Evolutionary conservation across 1,140 invertebrate genomes (phyloP).

Genomic region (Cotesia typhae): DNA sequence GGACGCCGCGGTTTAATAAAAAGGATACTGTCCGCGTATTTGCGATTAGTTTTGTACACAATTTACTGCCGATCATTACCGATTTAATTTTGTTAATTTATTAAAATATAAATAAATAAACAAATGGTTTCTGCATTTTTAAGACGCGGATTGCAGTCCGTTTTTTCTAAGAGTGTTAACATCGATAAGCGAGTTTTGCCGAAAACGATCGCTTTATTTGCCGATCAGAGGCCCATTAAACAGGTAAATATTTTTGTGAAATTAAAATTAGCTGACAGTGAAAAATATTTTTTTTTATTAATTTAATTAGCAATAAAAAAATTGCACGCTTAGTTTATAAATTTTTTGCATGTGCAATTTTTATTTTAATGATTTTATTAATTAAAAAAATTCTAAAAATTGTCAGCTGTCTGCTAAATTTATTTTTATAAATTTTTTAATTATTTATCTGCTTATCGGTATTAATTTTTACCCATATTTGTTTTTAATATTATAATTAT

Average conservation of each 20-base stretch:
- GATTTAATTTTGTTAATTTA: background rate
- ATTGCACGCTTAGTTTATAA: too few species aligned
- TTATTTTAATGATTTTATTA: too few species aligned
- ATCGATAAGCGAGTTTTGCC: constrained; percentile 41
- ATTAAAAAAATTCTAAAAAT: too few species aligned
- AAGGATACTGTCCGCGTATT: constrained; percentile 39
- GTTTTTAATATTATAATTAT: too few species aligned
- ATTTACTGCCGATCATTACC: background rate
- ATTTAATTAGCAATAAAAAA: too few species aligned
- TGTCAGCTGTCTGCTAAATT: too few species aligned
- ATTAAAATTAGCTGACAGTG: too few species aligned
- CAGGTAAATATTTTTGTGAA: constrained; percentile 35
- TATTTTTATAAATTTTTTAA: too few species aligned
- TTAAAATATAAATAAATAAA: background rate
- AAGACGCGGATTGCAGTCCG: constrained; percentile 40
- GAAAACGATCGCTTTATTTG: constrained; percentile 20
- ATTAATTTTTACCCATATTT: too few species aligned
- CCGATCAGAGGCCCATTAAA: constrained; percentile 21
- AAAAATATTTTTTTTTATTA: too few species aligned
- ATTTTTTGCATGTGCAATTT: too few species aligned
- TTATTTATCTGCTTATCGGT: too few species aligned
- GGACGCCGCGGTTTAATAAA: constrained; percentile 35
- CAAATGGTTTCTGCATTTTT: constrained; percentile 48
- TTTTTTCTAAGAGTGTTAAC: constrained; percentile 31
- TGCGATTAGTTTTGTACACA: constrained; percentile 35